phyloP scores from a whole-genome alignment of 1,140 invertebrate species.

The Drosophila pseudoananassae region DNA sequence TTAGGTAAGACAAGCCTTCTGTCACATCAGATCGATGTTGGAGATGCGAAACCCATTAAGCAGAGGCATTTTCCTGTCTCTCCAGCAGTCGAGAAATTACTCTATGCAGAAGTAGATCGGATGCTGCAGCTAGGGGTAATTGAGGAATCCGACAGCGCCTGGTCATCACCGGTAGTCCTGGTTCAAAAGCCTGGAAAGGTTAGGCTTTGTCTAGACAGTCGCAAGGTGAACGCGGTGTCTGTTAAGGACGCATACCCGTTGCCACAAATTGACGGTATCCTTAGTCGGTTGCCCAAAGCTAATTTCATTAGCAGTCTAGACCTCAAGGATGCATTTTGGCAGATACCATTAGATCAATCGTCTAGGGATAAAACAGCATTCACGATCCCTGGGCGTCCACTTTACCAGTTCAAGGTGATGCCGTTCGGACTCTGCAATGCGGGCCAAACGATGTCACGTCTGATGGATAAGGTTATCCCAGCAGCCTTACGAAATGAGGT shows the following conservation, averaged over 20 bases:
- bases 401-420: too few species aligned
- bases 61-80: neutral
- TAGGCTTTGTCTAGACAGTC: neutral
- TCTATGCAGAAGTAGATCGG: too few species aligned
- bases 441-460: neutral
- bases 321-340: neutral
- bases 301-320: neutral
- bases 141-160: too few species aligned
- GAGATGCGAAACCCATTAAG: neutral
- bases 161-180: too few species aligned
- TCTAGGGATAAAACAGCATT: too few species aligned
- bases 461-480: slow-evolving; percentile 12
- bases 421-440: slow-evolving; percentile 7
- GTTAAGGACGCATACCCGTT: neutral
- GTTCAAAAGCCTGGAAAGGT: too few species aligned
- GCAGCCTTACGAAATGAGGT: neutral
- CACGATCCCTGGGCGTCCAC: too few species aligned
- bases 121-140: too few species aligned
- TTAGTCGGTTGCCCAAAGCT: neutral
- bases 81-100: too few species aligned
- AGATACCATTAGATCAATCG: too few species aligned
- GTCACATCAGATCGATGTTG: neutral
- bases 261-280: neutral
- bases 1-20: neutral
- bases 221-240: neutral